Conservation (phyloP, 2,113 vertebrate species). For the Apteryx owenii region DNA sequence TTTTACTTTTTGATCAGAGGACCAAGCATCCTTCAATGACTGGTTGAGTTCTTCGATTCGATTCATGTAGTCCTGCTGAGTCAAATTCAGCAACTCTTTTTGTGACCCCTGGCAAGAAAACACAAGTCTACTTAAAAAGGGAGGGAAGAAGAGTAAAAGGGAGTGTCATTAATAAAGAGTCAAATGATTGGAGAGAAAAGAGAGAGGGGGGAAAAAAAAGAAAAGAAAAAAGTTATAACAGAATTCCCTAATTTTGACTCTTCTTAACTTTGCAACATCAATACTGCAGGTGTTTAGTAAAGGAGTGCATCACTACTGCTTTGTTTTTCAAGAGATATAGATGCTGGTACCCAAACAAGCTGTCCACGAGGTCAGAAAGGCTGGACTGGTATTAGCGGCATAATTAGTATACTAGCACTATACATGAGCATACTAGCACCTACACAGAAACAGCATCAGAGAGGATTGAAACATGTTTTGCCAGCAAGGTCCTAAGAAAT, state of each 20-base stretch:
- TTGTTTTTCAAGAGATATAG: background rate
- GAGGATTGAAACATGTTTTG: background rate
- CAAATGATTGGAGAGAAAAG: background rate
- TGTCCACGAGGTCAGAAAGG: background rate
- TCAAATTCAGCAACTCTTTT: constrained; percentile 93
- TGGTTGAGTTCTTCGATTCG: constrained; percentile 97
- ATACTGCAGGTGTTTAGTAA: background rate
- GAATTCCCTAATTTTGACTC: background rate
- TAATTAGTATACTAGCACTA: background rate
- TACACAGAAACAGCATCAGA: background rate
- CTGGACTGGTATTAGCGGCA: background rate
- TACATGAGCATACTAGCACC: background rate
- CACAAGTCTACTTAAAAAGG: background rate
- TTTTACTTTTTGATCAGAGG: constrained; percentile 98
- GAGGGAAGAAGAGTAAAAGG: background rate
- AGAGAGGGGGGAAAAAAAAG: background rate
- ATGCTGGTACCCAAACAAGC: background rate
- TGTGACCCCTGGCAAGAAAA: constrained; percentile 88
- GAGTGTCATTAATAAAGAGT: accelerated
- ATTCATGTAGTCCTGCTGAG: constrained; percentile 96
- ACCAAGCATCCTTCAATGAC: constrained; percentile 96
- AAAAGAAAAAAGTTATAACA: background rate
- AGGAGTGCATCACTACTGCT: background rate
- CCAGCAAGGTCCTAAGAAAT: background rate
- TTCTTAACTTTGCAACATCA: background rate